Evolutionary conservation across 2,888 invertebrate species (phyloP).

Genomic region (Allacma fusca): DNA sequence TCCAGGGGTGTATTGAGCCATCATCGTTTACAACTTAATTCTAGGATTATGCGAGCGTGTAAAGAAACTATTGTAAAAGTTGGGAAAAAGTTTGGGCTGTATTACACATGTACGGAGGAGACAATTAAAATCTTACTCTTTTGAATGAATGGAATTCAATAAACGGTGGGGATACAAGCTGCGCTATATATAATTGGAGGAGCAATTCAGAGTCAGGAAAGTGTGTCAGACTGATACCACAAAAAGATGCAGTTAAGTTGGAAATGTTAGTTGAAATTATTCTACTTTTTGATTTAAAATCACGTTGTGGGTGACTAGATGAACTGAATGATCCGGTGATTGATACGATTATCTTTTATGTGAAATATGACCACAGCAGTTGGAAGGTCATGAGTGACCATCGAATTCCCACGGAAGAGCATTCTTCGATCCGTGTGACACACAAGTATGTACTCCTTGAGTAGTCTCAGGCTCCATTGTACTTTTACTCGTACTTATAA

Average conservation of each 20-base stretch:
- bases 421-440: neutral
- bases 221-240: neutral
- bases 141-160: too few species aligned
- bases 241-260: neutral
- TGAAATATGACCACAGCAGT: conserved; percentile 34
- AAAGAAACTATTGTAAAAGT: neutral
- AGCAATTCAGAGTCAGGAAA: neutral
- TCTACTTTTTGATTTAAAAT: neutral
- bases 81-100: neutral
- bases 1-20: too few species aligned
- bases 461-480: too few species aligned
- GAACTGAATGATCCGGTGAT: conserved; percentile 29
- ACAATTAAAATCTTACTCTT: neutral
- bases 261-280: neutral
- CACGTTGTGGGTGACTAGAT: conserved; percentile 35
- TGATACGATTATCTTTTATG: conserved; percentile 30
- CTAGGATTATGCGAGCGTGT: neutral
- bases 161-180: too few species aligned
- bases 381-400: conserved; percentile 39
- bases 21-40: too few species aligned
- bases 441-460: too few species aligned
- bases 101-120: too few species aligned
- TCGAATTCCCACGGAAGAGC: conserved; percentile 30
- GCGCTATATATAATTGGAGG: neutral
- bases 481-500: too few species aligned